Evolutionary conservation across 2,113 vertebrate species (phyloP).

Genomic region (Melanostigma gelatinosum): DNA sequence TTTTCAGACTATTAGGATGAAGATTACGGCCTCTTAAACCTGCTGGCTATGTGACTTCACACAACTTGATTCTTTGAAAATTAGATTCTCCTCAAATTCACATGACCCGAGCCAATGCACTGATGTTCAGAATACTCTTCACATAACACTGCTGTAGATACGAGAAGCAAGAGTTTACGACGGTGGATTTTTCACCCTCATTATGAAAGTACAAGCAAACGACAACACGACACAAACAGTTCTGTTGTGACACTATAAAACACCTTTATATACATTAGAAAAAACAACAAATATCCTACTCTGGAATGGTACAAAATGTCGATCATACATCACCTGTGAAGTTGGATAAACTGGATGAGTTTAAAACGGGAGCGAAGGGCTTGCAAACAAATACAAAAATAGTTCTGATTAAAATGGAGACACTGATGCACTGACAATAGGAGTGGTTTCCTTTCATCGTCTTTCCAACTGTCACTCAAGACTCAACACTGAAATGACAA

Average conservation of each 20-base stretch:
- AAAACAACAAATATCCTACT: constrained; percentile 55
- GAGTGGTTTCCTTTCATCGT: constrained; percentile 12
- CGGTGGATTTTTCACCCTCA: neutral
- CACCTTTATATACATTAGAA: constrained; percentile 76
- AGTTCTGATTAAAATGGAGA: constrained; percentile 68
- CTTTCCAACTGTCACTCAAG: constrained; percentile 29
- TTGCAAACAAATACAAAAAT: constrained; percentile 74
- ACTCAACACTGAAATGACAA: constrained; percentile 29
- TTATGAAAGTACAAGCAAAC: neutral
- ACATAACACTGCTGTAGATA: neutral
- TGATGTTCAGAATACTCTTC: neutral
- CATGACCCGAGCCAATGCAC: neutral
- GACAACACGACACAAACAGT: neutral
- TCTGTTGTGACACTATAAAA: constrained; percentile 66
- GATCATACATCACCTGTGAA: constrained; percentile 36
- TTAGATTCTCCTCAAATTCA: neutral
- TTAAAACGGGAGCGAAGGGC: constrained; percentile 53
- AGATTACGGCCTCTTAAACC: neutral
- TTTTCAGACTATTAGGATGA: neutral
- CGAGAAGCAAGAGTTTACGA: neutral
- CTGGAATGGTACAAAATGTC: constrained; percentile 69
- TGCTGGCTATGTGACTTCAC: neutral
- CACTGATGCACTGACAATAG: constrained; percentile 32
- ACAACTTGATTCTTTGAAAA: neutral
- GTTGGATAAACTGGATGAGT: constrained; percentile 42